Conservation (phyloP, 2,888 invertebrate species). For the Caenorhabditis wallacei region DNA sequence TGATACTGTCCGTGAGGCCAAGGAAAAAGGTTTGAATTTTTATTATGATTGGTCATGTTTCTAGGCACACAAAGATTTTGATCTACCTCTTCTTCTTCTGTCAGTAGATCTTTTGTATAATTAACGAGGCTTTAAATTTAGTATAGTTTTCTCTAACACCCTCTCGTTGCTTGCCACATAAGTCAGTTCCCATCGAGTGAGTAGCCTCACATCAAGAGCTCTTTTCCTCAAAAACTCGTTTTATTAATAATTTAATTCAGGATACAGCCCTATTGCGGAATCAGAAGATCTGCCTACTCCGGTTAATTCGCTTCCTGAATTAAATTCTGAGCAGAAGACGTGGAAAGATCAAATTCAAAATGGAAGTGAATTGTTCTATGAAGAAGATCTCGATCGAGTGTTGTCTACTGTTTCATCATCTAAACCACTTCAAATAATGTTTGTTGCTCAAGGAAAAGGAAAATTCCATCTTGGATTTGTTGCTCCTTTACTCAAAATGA, state of each 20-base stretch:
- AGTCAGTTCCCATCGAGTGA: no score
- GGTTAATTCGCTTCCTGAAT: neutral
- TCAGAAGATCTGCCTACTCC: neutral
- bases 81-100: no score
- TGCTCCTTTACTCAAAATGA: constrained; percentile 66
- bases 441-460: constrained; percentile 71
- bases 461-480: constrained; percentile 75
- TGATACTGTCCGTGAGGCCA: constrained; percentile 66
- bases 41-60: no score
- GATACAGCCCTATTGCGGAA: constrained; percentile 7
- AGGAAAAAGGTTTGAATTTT: no score
- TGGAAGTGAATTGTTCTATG: constrained; percentile 24
- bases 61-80: no score
- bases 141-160: no score
- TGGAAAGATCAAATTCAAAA: constrained; percentile 30
- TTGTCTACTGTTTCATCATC: constrained; percentile 17
- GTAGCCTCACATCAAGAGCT: no score
- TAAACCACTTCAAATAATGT: constrained; percentile 64
- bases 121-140: no score
- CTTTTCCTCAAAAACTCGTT: no score
- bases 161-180: no score
- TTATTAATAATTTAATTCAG: no score
- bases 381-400: constrained; percentile 6
- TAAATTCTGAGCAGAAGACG: constrained; percentile 37
- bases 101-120: no score